These are phyloP conservation scores for Nicator chloris DNA, from an alignment of 2,113 vertebrate species.

Conservation along the genomic window DNA sequence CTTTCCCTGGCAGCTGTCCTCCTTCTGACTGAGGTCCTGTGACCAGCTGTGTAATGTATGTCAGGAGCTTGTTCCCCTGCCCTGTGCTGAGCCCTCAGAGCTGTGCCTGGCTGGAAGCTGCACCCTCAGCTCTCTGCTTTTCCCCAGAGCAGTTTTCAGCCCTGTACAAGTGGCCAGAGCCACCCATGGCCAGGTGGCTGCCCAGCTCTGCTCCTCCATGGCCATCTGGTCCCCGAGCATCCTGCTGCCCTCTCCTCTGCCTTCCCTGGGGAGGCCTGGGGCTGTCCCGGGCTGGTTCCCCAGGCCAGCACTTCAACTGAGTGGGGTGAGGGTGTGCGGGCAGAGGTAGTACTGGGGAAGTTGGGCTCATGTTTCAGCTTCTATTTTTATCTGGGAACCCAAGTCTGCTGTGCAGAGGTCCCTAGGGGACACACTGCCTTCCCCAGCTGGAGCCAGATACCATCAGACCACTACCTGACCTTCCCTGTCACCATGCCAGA, in stretches of 20 bases:
- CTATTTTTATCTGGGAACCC: constrained; percentile 35
- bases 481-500: neutral
- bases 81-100: rapidly evolving
- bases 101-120: neutral
- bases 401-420: neutral
- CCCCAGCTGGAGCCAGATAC: neutral
- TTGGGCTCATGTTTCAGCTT: neutral
- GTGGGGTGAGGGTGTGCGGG: rapidly evolving
- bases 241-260: neutral
- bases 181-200: neutral
- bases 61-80: neutral
- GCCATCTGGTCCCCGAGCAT: neutral
- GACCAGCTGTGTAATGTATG: neutral
- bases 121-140: neutral
- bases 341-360: neutral
- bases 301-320: neutral
- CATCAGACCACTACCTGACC: neutral
- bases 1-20: neutral
- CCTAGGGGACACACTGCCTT: neutral
- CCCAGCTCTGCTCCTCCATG: neutral
- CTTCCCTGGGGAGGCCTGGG: too few relatives aligned
- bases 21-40: neutral
- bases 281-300: neutral
- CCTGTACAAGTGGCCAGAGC: neutral
- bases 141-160: neutral